phyloP scores from a whole-genome alignment of 1,140 invertebrate genomes.

The Arion vulgaris region DNA sequence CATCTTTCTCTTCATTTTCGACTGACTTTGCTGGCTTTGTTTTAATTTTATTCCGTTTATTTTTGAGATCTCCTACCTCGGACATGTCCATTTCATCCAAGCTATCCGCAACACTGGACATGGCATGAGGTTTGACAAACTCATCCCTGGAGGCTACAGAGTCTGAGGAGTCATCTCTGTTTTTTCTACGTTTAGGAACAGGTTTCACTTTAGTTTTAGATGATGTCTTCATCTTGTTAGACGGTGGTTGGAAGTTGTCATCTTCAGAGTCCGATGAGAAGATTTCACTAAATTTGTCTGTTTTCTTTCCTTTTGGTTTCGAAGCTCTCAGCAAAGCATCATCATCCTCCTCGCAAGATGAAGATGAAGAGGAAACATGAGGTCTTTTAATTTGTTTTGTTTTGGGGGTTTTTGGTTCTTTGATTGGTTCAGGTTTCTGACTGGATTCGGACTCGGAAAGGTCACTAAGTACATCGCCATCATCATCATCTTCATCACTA shows the following conservation, averaged over 20 bases:
- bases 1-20: constrained; percentile 38
- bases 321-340: constrained; percentile 36
- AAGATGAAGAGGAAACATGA: constrained; percentile 39
- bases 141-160: constrained; percentile 27
- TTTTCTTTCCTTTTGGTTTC: constrained; percentile 40
- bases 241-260: constrained; percentile 38
- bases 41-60: constrained; percentile 41
- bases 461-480: constrained; percentile 24
- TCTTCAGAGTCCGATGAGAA: constrained; percentile 48
- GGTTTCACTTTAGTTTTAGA: constrained; percentile 22
- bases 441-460: constrained; percentile 12
- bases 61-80: constrained; percentile 30
- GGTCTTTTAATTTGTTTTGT: constrained; percentile 39
- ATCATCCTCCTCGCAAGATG: constrained; percentile 46
- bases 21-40: constrained; percentile 23
- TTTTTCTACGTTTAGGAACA: constrained; percentile 31
- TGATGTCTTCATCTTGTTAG: background rate
- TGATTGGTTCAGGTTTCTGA: constrained; percentile 11
- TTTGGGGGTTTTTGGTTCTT: constrained; percentile 34
- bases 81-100: constrained; percentile 44
- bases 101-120: constrained; percentile 42
- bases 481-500: constrained; percentile 31
- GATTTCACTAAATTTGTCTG: constrained; percentile 6
- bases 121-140: constrained; percentile 31
- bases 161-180: constrained; percentile 28